These are phyloP conservation scores for Thermophis baileyi DNA, from an alignment of 2,113 vertebrate species.

Conservation along the genomic window DNA sequence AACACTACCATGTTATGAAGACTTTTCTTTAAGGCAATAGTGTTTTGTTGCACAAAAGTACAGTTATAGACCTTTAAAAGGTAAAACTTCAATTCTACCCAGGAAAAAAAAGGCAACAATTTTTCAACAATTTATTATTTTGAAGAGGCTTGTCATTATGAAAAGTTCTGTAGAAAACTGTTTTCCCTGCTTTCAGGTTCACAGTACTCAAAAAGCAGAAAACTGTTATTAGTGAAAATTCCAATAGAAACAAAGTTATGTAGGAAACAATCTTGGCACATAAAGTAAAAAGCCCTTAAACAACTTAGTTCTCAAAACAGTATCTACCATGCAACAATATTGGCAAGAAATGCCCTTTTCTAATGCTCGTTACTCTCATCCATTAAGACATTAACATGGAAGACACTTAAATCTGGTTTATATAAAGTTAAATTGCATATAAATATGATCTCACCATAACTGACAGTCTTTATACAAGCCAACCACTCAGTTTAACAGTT, in stretches of 20 bases:
- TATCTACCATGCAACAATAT: constrained; percentile 72
- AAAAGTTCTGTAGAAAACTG: constrained; percentile 80
- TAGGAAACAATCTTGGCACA: constrained; percentile 75
- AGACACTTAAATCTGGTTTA: constrained; percentile 75
- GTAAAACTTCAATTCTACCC: background rate
- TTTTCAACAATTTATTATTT: constrained; percentile 76
- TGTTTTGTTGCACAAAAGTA: background rate
- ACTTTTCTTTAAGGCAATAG: background rate
- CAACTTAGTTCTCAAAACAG: constrained; percentile 65
- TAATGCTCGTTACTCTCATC: constrained; percentile 65
- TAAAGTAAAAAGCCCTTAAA: constrained; percentile 71
- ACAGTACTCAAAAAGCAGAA: constrained; percentile 74
- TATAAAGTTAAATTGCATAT: constrained; percentile 76
- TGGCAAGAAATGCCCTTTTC: constrained; percentile 68
- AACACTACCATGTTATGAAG: background rate
- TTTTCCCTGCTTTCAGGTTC: constrained; percentile 68
- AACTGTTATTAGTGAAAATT: constrained; percentile 74
- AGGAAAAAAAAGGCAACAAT: constrained; percentile 30
- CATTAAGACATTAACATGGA: constrained; percentile 72
- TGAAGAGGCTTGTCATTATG: constrained; percentile 72
- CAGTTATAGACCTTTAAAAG: background rate
- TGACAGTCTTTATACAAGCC: constrained; percentile 61
- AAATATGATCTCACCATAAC: constrained; percentile 76
- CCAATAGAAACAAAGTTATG: constrained; percentile 79
- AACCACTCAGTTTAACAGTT: constrained; percentile 88